Evolutionary conservation across 2,888 invertebrate species (phyloP), one percentile per base, ranked within the genome.

Genomic region (Archips crataeganus): DNA sequence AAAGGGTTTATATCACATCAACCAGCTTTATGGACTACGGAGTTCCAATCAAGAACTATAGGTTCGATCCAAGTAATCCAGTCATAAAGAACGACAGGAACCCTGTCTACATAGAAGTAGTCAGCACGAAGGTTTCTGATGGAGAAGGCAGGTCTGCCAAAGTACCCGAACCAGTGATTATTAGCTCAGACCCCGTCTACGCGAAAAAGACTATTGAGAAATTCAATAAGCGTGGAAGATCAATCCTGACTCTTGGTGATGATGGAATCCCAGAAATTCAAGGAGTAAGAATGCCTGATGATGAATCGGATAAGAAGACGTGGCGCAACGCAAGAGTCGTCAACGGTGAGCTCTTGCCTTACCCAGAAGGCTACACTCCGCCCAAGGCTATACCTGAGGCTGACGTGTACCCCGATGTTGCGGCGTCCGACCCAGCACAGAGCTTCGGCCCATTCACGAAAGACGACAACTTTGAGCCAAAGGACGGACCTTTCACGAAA

Each of bases 311-410:
- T 82, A 96, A 96, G 78, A 97, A 97, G 85, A 97, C 96, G 0
- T 98, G 98, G 98, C 95, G 98, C 70, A 98, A 98, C 88, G 98
- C 98, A 0, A 95, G 98, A 77, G 98, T 98, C 13, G 97, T 98
- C 62, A 98, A 98, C 83, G 97, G 97, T 70, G 96, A 97, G 86
- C 89, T 98, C 66, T 94, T 97, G 62, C 97, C 97, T 23, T 97
- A 97, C 80, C 97, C 97, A 64, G 95, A 96, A 81, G 96, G 96
- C 6, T 96, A 96, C 78, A 95, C 95, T 75, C 96, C 96, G 65
- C 95, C 96, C 1, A 95, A 95, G 77, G 96, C 95, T 63, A 93
- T 96, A 32, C 94, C 96, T 2, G 91, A 95, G 71, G 95, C 95
- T 0, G 95, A 96, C 77, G 90, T 95, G 3, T 94, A 95, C 59